Evolutionary conservation across 2,797 vertebrate species (phyloP).

Genomic region (Pelobates cultripes): DNA sequence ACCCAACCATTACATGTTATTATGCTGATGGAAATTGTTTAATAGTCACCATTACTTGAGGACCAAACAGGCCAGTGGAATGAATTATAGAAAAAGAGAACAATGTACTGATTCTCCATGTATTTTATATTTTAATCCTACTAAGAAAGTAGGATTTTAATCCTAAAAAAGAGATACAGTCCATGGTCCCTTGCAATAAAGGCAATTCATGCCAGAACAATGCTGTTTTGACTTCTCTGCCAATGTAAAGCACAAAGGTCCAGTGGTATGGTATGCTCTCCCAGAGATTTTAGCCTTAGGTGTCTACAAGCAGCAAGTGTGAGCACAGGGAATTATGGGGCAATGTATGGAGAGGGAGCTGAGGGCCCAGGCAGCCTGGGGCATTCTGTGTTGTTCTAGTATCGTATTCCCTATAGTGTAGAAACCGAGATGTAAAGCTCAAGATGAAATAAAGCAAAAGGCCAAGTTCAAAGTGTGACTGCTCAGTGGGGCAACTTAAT

Average conservation of each 20-base stretch:
- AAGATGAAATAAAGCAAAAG: conserved; percentile 24
- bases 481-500: conserved; percentile 10
- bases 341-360: background rate
- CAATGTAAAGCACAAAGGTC: background rate
- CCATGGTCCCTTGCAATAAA: too few relatives aligned
- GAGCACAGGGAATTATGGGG: background rate
- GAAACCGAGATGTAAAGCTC: conserved; percentile 11
- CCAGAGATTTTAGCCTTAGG: background rate
- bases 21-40: background rate
- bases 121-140: too few relatives aligned
- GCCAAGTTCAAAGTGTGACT: conserved; percentile 1
- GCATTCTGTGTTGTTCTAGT: background rate
- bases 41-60: background rate
- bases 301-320: background rate
- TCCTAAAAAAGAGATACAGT: too few relatives aligned
- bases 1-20: background rate
- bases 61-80: too few relatives aligned
- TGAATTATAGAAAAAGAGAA: too few relatives aligned
- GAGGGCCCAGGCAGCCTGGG: background rate
- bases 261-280: background rate
- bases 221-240: background rate
- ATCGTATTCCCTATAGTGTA: background rate
- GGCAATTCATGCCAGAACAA: background rate
- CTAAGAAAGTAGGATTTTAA: too few relatives aligned
- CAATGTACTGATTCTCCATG: too few relatives aligned